phyloP scores from a whole-genome alignment of 2,113 vertebrate genomes.

The Dermatemys mawii region DNA sequence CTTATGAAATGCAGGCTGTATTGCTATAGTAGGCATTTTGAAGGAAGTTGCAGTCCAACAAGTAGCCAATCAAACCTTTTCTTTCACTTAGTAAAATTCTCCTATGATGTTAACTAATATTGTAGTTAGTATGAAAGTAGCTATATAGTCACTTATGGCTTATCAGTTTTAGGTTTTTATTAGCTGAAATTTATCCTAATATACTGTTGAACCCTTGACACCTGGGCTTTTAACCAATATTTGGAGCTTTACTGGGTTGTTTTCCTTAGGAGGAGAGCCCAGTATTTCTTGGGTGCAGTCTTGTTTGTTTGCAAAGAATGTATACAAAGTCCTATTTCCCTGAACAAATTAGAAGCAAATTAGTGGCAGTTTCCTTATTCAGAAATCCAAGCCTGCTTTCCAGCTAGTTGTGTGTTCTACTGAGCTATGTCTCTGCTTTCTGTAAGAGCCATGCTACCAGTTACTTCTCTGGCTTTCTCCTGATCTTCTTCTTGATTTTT shows the following conservation, averaged over 20 bases:
- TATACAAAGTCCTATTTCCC: not conserved
- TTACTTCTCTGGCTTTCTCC: not conserved
- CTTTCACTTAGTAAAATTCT: not conserved
- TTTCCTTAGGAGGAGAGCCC: not conserved
- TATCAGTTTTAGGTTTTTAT: not conserved
- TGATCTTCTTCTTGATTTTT: not conserved
- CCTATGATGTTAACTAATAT: rapidly evolving
- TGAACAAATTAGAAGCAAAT: not conserved
- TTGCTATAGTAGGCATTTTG: not conserved
- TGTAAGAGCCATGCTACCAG: not conserved
- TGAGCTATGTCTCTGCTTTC: not conserved
- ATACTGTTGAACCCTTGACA: not conserved
- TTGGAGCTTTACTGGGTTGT: not conserved
- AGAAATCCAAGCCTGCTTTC: not conserved
- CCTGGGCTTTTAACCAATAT: not conserved
- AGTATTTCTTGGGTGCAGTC: not conserved
- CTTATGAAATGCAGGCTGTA: not conserved
- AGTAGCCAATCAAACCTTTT: not conserved
- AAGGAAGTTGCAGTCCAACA: not conserved
- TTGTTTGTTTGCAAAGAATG: not conserved
- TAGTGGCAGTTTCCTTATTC: not conserved
- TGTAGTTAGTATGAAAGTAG: not conserved
- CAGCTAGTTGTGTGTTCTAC: not conserved
- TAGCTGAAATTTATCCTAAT: not conserved
- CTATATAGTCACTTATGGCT: not conserved